Evolutionary conservation across 2,797 vertebrate species (phyloP), one percentile per base, ranked within the genome.

Genomic region (Anas capensis): DNA sequence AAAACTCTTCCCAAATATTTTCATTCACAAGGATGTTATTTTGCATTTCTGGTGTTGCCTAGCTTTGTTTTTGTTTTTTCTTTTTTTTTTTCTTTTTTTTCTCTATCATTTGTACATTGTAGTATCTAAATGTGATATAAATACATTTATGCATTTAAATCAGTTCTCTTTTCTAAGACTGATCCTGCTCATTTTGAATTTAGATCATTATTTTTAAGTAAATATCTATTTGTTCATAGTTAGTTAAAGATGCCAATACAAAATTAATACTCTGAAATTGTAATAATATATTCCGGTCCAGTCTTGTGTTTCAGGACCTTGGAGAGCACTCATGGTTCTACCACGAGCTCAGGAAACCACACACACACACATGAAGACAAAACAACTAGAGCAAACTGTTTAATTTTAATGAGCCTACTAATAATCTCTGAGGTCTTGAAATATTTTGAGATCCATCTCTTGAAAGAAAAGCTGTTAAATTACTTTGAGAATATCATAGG

Each of bases 251-350:
- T 54, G 70, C 77, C 86, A 80, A 90, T 93, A 81, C 86, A 86
- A 96, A 95, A 88, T 69, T 51, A 58, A 42, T 91, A 75, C 69
- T 96, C 92, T 60, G 46, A 75, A 86, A 86, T 92, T 71, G 31
- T 72, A 88, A 79, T 40, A 70, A 62, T 58, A 72, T 3, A 13
- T 73, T 86, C 71, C 3, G 0, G 42, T 57, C 88, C 65, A 44
- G 61, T 17, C 8, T 61, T 70, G 24, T 7, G 40, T 79, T 97
- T 97, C 98, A 98, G 98, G 5, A 98, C 98, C 97, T 95, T 92
- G 98, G 98, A 98, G 96, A 98, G 98, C 82, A 27, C 62, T 68
- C 4, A 10, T 8, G 65, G 33, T n/a, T 68, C 76, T 58, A 13
- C 15, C 38, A 19, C 1, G 0, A 7, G 1, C 51, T 46, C 33